A percentile compares a stretch with the other conserved stretches of the same genome.
These are phyloP conservation scores for Oscheius onirici DNA, from an alignment of 2,888 invertebrate genomes.

Conservation along the genomic window DNA sequence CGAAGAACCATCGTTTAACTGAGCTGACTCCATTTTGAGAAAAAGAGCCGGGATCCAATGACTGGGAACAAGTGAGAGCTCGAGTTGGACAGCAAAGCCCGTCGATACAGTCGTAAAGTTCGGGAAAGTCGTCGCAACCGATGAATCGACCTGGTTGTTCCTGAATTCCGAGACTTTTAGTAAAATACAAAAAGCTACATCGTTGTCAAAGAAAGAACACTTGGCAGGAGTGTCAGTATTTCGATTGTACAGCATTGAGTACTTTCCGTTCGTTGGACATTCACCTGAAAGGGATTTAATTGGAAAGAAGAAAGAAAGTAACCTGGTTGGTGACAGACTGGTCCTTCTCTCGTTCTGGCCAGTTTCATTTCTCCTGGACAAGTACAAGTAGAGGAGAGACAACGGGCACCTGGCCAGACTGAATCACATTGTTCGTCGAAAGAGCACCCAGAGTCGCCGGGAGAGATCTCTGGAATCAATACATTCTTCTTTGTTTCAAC, in stretches of 20 bases:
- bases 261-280: conserved; percentile 63
- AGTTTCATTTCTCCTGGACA: conserved; percentile 52
- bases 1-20: conserved; percentile 56
- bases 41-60: neutral
- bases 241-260: conserved; percentile 58
- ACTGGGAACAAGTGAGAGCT: conserved; percentile 39
- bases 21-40: conserved; percentile 22
- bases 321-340: conserved; percentile 62
- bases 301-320: neutral
- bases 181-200: conserved; percentile 21
- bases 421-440: conserved; percentile 65
- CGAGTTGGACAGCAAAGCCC: conserved; percentile 66
- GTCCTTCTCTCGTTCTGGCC: conserved; percentile 60
- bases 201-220: conserved; percentile 60
- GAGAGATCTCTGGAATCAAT: conserved; percentile 54
- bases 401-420: conserved; percentile 59
- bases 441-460: conserved; percentile 62
- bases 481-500: neutral
- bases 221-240: conserved; percentile 57
- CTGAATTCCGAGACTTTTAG: neutral
- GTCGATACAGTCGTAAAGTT: conserved; percentile 64
- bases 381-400: conserved; percentile 48
- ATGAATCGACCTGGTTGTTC: conserved; percentile 43
- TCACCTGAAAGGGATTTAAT: conserved; percentile 42
- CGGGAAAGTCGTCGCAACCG: conserved; percentile 66